phyloP scores from a whole-genome alignment of 2,797 vertebrate species.

The Enteromius afrohamiltoni region DNA sequence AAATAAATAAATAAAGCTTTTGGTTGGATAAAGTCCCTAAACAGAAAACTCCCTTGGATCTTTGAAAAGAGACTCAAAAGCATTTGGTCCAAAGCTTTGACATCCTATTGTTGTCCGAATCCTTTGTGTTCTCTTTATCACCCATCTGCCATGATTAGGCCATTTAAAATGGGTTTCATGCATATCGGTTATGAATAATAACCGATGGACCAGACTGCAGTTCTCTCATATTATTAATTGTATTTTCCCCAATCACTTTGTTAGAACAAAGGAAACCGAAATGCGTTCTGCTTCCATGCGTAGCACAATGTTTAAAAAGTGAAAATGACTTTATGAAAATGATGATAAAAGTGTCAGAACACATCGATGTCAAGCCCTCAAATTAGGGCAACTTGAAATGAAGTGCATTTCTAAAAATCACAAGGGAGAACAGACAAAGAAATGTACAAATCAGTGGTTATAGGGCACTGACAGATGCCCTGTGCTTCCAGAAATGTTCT shows the following conservation, averaged over 20 bases:
- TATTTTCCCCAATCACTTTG: slow-evolving; percentile 1
- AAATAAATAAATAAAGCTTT: background rate
- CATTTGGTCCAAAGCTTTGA: slow-evolving; percentile 9
- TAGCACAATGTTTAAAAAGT: slow-evolving; percentile 29
- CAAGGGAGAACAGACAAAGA: slow-evolving; percentile 21
- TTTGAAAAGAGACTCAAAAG: background rate
- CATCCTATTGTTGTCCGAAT: slow-evolving; percentile 1
- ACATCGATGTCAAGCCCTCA: slow-evolving; percentile 44
- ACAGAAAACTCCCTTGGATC: background rate
- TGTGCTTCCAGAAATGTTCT: slow-evolving; percentile 32
- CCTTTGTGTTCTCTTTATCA: slow-evolving; percentile 5
- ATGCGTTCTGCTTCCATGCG: background rate
- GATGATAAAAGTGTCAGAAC: slow-evolving; percentile 37
- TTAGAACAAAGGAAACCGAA: slow-evolving; percentile 17
- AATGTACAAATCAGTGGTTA: slow-evolving; percentile 24
- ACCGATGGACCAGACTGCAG: background rate
- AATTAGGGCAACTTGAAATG: slow-evolving; percentile 34
- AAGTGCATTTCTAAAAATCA: slow-evolving; percentile 38
- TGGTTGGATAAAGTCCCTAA: background rate
- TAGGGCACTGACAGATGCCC: slow-evolving; percentile 29
- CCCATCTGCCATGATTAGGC: slow-evolving; percentile 1
- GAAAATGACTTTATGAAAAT: slow-evolving; percentile 21
- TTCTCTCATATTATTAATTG: background rate
- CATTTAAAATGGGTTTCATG: slow-evolving; percentile 13
- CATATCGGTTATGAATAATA: background rate